Base-by-base conservation (phyloP, 2,888 invertebrate genomes). In the Plebejus melissa region DNA sequence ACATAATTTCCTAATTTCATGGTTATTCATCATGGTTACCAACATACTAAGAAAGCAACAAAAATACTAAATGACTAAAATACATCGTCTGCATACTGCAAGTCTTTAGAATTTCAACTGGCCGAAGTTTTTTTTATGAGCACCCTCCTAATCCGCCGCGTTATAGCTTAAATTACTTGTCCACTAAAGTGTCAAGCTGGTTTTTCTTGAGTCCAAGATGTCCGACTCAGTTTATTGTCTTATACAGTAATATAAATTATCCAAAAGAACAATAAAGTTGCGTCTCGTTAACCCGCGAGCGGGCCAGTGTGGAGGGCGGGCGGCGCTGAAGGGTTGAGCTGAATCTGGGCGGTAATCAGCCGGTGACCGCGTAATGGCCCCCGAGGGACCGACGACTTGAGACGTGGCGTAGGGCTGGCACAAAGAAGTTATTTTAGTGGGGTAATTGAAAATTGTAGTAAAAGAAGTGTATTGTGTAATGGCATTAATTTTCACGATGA, bases 341-440 rank as follows among this genome's bases (percentile, higher is more conserved):
- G 91, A 90, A 88, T 90, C 88, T 88, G 87, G 88, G 87, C 87
- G 90, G 92, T 93, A 94, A 94, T 94, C 91, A 93, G 91, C 82
- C 89, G 89, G 87, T 87, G 91, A 94, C 94, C 94, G 87, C 94
- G 90, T 91, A 93, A 94, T 90, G 91, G 90, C 84, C 86, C 90
- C 90, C 83, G 78, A 78, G 90, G 89, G 93, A 87, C 86, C 75
- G 85, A 83, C 87, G 88, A 82, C 90, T 89, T 88, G 85, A 87
- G 87, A 85, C 86, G 83, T 84, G 13, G 7, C 11, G 28, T 79
- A 93, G 91, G 93, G 93, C 74, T 93, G 88, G 4, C 85, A 82
- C 75, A 41, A 11, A 6, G 11, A 32, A 36, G 5, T 58, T 75
- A 11, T 0, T 46, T 9, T 2, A 2, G 54, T 16, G 54, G 1